A percentile compares a stretch with the other conserved stretches of the same genome.
Evolutionary conservation across 1,140 invertebrate genomes (phyloP).

Genomic region (Drosophila kikkawai): DNA sequence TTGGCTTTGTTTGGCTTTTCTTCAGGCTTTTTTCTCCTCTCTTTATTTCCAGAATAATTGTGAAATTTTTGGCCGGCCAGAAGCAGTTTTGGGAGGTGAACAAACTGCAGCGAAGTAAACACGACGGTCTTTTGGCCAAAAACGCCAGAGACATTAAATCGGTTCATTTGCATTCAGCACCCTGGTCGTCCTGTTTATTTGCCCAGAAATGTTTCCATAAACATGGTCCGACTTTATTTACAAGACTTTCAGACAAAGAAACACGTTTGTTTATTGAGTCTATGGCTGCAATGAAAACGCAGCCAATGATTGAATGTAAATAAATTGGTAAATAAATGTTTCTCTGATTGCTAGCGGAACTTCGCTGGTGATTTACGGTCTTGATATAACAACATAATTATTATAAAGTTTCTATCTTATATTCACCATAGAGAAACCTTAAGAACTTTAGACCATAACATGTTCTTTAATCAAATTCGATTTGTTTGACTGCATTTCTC

Average conservation of each 20-base stretch:
- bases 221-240: conserved; percentile 52
- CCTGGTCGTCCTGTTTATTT: conserved; percentile 65
- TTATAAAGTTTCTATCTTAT: neutral
- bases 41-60: conserved; percentile 3
- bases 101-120: conserved; percentile 52
- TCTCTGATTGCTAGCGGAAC: conserved; percentile 4
- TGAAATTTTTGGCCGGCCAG: conserved; percentile 14
- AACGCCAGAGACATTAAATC: conserved; percentile 42
- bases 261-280: conserved; percentile 28
- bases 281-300: conserved; percentile 33
- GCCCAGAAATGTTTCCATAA: conserved; percentile 55
- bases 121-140: conserved; percentile 32
- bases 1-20: conserved; percentile 20
- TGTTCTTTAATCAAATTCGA: conserved; percentile 8
- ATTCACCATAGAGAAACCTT: neutral
- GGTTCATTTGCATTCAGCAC: conserved; percentile 46
- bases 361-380: conserved; percentile 5
- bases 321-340: conserved; percentile 23
- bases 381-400: neutral
- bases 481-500: conserved; percentile 24
- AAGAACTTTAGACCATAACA: neutral
- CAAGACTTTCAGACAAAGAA: conserved; percentile 43
- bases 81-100: conserved; percentile 51
- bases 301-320: conserved; percentile 36
- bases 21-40: neutral